Evolutionary conservation across 2,797 vertebrate species (phyloP).

Genomic region (Megalops cyprinoides): DNA sequence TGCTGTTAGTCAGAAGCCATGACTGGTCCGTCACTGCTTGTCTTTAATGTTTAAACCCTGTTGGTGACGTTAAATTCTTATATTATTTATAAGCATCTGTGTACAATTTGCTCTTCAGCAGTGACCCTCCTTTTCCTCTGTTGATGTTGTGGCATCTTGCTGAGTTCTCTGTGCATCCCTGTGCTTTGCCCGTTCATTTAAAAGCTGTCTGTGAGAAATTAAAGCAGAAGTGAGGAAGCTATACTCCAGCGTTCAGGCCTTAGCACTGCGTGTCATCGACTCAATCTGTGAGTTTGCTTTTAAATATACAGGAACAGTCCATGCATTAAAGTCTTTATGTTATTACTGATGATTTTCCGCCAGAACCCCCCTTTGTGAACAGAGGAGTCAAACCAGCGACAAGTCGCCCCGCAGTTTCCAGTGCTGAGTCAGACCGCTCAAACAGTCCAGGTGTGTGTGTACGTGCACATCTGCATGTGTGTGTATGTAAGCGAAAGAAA

Average conservation of each 20-base stretch:
- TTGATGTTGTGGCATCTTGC: too few relatives aligned
- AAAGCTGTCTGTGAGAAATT: background rate
- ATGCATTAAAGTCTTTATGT: background rate
- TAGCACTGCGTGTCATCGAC: too few relatives aligned
- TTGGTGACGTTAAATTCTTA: too few relatives aligned
- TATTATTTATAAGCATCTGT: background rate
- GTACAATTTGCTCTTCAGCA: too few relatives aligned
- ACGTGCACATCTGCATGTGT: background rate
- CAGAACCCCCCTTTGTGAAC: conserved; percentile 39
- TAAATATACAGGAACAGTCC: background rate
- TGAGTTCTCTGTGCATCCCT: too few relatives aligned
- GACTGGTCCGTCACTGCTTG: too few relatives aligned
- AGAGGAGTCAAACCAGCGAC: conserved; percentile 37
- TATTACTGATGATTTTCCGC: conserved; percentile 14
- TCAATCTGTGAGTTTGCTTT: too few relatives aligned
- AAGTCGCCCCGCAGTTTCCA: background rate
- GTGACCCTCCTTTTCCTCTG: too few relatives aligned
- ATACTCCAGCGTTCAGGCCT: too few relatives aligned
- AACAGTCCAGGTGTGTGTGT: conserved; percentile 53
- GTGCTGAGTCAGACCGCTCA: conserved; percentile 29
- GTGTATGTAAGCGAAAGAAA: background rate
- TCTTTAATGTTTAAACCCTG: too few relatives aligned
- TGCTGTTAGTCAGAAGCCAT: too few relatives aligned
- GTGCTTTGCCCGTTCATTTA: background rate
- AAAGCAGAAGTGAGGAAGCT: too few relatives aligned